Base-by-base conservation (phyloP, 2,113 vertebrate species). In the Atractosteus spatula region DNA sequence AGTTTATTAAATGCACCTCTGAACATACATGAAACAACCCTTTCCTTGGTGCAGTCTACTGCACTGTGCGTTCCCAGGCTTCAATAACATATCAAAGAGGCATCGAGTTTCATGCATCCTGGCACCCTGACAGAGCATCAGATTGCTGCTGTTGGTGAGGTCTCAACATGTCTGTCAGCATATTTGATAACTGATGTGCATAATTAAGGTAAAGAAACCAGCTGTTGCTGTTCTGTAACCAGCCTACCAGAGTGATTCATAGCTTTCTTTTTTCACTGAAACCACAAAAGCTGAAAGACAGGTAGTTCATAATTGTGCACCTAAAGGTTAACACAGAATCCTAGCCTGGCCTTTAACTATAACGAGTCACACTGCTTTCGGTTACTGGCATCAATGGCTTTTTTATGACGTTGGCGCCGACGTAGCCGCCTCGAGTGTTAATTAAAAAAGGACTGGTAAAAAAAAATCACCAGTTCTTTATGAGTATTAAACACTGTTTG, bases 231-330 rank as follows among this genome's bases (percentile, higher is more conserved):
- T 44, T 63, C 62, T 55, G 41, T 44, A 71, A 62, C 66, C 64
- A 47, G 62, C 55, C 43, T 62, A 43, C 51, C 43, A 54, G 10
- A 44, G 8, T 56, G 41, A 67, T 17, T 75, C 75, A 81, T 57
- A 71, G 41, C 42, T 41, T 62, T 55, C n/a, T 47, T 66, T 63
- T 72, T 76, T 73, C 51, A 66, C 16, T 13, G 56, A 68, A 78
- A 85, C 78, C 75, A 70, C 78, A 79, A 82, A 82, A 62, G 73
- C 77, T 80, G 83, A 82, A 45, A 80, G 81, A 85, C 78, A 81
- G 80, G 82, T 81, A 86, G 71, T 71, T 66, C 82, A 76, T 85
- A 81, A 83, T 75, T 83, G 77, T 65, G 8, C 64, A 78, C 74
- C 77, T 76, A 88, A 68, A 54, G 66, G 44, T 55, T 68, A n/a